A percentile compares a stretch with the other conserved stretches of the same genome.
These are phyloP conservation scores for Rotaria socialis DNA, from an alignment of 2,888 invertebrate genomes.

Conservation along the genomic window DNA sequence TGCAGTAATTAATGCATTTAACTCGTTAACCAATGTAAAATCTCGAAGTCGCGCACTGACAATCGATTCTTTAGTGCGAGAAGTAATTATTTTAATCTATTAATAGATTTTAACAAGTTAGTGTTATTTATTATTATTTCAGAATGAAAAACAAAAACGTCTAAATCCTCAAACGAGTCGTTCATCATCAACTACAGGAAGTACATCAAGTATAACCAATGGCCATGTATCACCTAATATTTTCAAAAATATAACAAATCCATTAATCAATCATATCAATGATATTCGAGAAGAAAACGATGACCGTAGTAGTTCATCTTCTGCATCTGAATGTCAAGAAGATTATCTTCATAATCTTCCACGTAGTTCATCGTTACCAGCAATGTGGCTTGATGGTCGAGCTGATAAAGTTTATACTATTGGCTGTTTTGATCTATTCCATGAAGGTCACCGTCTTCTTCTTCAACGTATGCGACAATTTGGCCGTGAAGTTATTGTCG, in stretches of 20 bases:
- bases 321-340: neutral
- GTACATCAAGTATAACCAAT: neutral
- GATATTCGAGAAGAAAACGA: neutral
- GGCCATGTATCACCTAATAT: too few relatives aligned
- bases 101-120: neutral
- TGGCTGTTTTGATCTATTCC: slow-evolving; percentile 55
- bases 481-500: slow-evolving; percentile 51
- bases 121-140: neutral
- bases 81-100: neutral
- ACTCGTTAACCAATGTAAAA: neutral
- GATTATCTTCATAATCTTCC: neutral
- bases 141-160: neutral
- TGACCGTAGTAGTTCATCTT: neutral
- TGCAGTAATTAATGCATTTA: neutral
- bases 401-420: slow-evolving; percentile 53
- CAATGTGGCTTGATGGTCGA: slow-evolving; percentile 10
- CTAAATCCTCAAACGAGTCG: neutral
- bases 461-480: slow-evolving; percentile 50
- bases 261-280: neutral
- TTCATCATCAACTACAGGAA: neutral
- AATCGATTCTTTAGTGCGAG: neutral
- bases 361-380: slow-evolving; percentile 12
- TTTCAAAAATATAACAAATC: neutral
- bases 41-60: neutral
- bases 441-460: slow-evolving; percentile 51